Percentiles rank a stretch among this genome's conserved stretches.
Conservation (phyloP, 1,140 invertebrate species). For the Apolygus lucorum region DNA sequence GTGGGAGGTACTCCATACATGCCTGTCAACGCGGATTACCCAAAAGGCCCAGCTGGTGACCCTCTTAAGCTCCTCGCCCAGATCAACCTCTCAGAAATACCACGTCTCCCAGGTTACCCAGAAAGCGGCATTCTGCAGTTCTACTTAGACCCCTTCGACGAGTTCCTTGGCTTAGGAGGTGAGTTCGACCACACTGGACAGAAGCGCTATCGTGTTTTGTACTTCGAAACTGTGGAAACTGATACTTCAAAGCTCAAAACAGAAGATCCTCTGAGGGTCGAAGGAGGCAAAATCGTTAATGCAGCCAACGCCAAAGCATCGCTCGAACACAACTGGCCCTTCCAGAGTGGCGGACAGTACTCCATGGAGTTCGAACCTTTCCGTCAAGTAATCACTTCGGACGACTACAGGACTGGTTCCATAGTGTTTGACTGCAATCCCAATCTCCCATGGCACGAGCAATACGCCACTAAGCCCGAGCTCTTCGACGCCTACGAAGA, state of each 20-base stretch:
- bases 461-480: background rate
- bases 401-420: background rate
- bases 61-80: background rate
- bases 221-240: background rate
- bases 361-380: background rate
- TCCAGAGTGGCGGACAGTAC: background rate
- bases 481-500: background rate
- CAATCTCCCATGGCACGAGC: conserved; percentile 3
- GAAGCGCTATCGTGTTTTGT: conserved; percentile 1
- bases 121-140: background rate
- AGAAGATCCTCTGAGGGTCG: background rate
- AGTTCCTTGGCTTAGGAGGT: background rate
- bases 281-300: background rate
- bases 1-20: conserved; percentile 1
- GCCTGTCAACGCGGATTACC: background rate
- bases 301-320: background rate
- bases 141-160: conserved; percentile 2
- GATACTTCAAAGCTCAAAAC: conserved; percentile 3
- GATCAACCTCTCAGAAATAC: background rate
- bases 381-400: background rate
- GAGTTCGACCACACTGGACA: conserved; percentile 1
- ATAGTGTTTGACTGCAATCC: background rate
- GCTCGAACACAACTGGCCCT: background rate
- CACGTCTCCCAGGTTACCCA: background rate
- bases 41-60: background rate